Percentiles rank a stretch among this genome's conserved stretches.
Conservation (phyloP, 2,888 invertebrate species). For the Drosophila formosana region DNA sequence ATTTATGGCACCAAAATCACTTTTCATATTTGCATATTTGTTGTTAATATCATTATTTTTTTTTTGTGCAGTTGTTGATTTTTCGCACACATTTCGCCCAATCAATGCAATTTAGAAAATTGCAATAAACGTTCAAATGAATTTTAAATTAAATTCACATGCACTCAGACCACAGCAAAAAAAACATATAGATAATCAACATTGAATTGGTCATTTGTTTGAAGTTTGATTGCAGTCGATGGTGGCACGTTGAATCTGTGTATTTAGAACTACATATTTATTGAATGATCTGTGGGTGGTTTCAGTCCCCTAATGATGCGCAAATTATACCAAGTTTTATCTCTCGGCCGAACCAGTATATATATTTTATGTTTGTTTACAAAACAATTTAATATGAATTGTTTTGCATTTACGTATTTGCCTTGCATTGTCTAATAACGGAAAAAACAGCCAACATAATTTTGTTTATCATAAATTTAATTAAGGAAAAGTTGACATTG, state of each 20-base stretch:
- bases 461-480: slow-evolving; percentile 1
- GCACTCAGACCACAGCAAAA: slow-evolving; percentile 24
- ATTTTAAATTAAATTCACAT: slow-evolving; percentile 60
- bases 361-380: slow-evolving; percentile 9
- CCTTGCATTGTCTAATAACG: background rate
- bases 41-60: slow-evolving; percentile 4
- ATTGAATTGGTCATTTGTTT: slow-evolving; percentile 35
- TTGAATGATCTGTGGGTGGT: slow-evolving; percentile 34
- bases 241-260: slow-evolving; percentile 11
- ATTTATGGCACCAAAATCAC: slow-evolving; percentile 53
- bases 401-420: slow-evolving; percentile 24
- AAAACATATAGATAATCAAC: slow-evolving; percentile 12
- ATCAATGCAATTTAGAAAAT: slow-evolving; percentile 75
- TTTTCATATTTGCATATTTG: slow-evolving; percentile 53
- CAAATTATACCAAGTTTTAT: slow-evolving; percentile 49
- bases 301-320: slow-evolving; percentile 35
- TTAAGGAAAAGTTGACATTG: background rate
- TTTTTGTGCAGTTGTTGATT: slow-evolving; percentile 18
- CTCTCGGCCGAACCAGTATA: slow-evolving; percentile 1
- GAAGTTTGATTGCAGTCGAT: slow-evolving; percentile 33
- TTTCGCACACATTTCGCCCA: slow-evolving; percentile 24
- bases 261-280: slow-evolving; percentile 13
- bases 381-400: slow-evolving; percentile 13
- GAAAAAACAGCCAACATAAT: background rate
- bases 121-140: slow-evolving; percentile 58